Conservation (phyloP, 53 echinoderm and acorn worm genomes). For the Astropecten irregularis region DNA sequence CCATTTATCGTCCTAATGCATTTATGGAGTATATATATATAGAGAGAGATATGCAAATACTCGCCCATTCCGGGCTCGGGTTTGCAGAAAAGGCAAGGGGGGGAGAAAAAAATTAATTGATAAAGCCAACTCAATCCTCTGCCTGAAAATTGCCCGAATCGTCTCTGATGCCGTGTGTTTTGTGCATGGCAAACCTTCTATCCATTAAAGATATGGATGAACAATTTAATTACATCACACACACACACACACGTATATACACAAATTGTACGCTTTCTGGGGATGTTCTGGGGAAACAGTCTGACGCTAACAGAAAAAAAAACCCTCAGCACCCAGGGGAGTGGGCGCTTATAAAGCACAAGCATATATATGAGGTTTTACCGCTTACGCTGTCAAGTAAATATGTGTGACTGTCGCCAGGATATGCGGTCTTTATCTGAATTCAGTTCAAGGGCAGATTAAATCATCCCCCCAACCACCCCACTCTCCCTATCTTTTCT, state of each 20-base stretch:
- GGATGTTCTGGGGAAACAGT: too few relatives aligned
- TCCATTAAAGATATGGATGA: background rate
- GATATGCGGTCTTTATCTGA: background rate
- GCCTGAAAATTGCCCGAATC: background rate
- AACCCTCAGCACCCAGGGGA: too few relatives aligned
- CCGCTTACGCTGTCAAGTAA: background rate
- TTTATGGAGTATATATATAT: background rate
- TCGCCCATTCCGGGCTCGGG: background rate
- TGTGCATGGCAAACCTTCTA: background rate
- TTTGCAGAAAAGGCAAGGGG: too few relatives aligned
- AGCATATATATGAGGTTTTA: background rate
- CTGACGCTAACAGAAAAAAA: too few relatives aligned
- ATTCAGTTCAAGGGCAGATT: conserved; percentile 36
- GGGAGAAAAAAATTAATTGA: background rate
- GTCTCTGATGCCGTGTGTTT: background rate
- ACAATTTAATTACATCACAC: conserved; percentile 31
- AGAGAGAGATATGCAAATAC: too few relatives aligned
- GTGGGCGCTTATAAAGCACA: background rate
- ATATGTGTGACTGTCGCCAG: background rate
- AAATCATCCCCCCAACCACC: background rate
- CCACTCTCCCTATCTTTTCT: too few relatives aligned
- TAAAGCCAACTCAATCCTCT: background rate
- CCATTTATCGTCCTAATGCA: conserved; percentile 1
- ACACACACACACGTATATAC: too few relatives aligned
- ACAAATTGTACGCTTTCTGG: too few relatives aligned